A percentile compares a stretch with the other conserved stretches of the same genome.
phyloP scores from a whole-genome alignment of 2,888 invertebrate genomes.

The Pemphredon lugubris region DNA sequence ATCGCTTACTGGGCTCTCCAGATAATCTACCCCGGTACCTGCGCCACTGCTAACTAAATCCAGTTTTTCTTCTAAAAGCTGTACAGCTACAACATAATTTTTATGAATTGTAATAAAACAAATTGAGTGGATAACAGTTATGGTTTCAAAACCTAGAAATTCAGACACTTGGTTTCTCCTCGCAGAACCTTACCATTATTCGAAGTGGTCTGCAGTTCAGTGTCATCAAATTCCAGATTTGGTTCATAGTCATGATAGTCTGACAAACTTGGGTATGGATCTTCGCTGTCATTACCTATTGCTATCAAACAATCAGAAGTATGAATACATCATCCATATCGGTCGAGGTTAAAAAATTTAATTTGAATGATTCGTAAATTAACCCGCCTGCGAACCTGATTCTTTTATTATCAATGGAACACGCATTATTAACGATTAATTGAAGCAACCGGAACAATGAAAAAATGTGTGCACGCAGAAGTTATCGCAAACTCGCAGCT shows the following conservation, averaged over 20 bases:
- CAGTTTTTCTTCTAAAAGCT: constrained; percentile 78
- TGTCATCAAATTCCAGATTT: constrained; percentile 97
- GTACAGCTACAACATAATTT: constrained; percentile 66
- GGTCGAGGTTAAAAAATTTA: constrained; percentile 29
- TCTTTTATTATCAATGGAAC: constrained; percentile 23
- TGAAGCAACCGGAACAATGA: background rate
- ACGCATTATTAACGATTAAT: background rate
- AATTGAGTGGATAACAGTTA: background rate
- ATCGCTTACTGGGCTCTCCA: constrained; percentile 90
- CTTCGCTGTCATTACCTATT: constrained; percentile 84
- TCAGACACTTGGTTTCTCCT: too few species aligned
- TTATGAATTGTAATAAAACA: background rate
- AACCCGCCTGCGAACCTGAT: constrained; percentile 3
- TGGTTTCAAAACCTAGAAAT: background rate
- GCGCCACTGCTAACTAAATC: constrained; percentile 75
- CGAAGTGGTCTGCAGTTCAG: constrained; percentile 89
- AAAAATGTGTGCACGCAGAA: constrained; percentile 13
- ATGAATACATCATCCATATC: constrained; percentile 43
- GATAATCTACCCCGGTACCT: constrained; percentile 81
- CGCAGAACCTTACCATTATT: constrained; percentile 88
- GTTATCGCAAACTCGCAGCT: constrained; percentile 36
- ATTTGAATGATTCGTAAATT: constrained; percentile 38
- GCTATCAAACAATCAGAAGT: constrained; percentile 62
- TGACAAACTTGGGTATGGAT: constrained; percentile 92
- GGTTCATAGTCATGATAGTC: constrained; percentile 97